These are phyloP conservation scores for Psittacula echo DNA, from an alignment of 2,797 vertebrate species.

Conservation along the genomic window DNA sequence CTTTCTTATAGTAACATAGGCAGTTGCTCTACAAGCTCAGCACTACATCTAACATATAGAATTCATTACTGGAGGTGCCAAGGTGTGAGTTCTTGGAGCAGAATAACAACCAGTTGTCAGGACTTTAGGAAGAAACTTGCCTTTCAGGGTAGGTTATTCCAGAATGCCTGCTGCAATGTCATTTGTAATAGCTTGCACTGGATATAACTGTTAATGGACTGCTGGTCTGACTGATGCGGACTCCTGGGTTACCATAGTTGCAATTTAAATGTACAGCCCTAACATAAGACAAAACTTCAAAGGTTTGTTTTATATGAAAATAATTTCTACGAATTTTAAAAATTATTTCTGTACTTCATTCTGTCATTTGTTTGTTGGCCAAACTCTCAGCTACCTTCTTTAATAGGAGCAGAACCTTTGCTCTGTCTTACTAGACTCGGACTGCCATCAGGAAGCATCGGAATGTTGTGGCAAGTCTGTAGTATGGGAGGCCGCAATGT, in stretches of 20 bases:
- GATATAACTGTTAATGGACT: neutral
- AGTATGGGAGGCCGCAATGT: neutral
- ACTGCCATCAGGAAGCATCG: neutral
- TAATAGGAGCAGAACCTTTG: neutral
- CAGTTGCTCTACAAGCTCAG: neutral
- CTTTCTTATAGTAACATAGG: neutral
- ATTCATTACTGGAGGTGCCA: neutral
- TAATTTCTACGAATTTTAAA: neutral
- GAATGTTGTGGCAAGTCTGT: neutral
- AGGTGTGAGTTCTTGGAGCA: neutral
- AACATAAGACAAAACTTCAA: neutral
- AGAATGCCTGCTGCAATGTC: neutral
- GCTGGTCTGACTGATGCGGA: neutral
- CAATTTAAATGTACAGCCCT: neutral
- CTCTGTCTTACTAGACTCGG: neutral
- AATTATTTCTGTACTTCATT: neutral
- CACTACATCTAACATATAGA: neutral
- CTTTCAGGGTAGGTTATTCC: neutral
- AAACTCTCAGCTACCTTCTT: neutral
- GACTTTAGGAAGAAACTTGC: neutral
- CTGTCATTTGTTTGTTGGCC: neutral
- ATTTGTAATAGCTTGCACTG: neutral
- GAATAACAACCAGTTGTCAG: neutral
- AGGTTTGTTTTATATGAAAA: neutral
- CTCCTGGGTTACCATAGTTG: neutral